phyloP scores from a whole-genome alignment of 64 coral and sea anemone species.

The Dendrophyllia cribrosa region DNA sequence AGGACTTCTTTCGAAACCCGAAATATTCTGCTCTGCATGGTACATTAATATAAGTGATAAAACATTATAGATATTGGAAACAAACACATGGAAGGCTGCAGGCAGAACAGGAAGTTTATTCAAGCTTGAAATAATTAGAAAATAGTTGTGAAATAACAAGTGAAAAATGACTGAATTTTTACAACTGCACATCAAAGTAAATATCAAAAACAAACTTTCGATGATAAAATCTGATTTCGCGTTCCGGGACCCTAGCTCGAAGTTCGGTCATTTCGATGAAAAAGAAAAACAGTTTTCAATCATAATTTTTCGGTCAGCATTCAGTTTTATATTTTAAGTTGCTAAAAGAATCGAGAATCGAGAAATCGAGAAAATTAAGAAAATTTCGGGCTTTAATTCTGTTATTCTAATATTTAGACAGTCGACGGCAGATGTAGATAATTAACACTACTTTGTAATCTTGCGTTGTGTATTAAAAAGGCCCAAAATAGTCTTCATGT shows the following conservation, averaged over 20 bases:
- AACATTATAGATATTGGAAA: background rate
- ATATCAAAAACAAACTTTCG: too few species aligned
- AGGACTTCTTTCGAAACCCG: background rate
- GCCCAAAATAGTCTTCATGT: background rate
- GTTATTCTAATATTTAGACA: conserved; percentile 8
- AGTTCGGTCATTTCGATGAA: too few species aligned
- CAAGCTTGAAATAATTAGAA: background rate
- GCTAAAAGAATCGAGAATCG: background rate
- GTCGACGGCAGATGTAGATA: conserved; percentile 6
- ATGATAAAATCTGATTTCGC: too few species aligned
- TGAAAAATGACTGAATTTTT: background rate
- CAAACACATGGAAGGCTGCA: background rate
- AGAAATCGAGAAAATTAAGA: too few species aligned
- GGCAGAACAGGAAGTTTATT: background rate
- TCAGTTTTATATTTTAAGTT: background rate
- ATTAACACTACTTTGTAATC: background rate
- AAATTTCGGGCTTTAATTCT: background rate
- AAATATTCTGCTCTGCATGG: background rate
- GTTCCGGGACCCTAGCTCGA: too few species aligned
- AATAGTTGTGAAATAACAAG: background rate
- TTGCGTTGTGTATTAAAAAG: background rate
- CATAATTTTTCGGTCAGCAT: too few species aligned
- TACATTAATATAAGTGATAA: background rate
- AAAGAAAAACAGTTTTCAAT: too few species aligned
- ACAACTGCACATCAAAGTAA: background rate